Evolutionary conservation across 2,888 invertebrate species (phyloP).

Genomic region (Chrysotoxum bicinctum): DNA sequence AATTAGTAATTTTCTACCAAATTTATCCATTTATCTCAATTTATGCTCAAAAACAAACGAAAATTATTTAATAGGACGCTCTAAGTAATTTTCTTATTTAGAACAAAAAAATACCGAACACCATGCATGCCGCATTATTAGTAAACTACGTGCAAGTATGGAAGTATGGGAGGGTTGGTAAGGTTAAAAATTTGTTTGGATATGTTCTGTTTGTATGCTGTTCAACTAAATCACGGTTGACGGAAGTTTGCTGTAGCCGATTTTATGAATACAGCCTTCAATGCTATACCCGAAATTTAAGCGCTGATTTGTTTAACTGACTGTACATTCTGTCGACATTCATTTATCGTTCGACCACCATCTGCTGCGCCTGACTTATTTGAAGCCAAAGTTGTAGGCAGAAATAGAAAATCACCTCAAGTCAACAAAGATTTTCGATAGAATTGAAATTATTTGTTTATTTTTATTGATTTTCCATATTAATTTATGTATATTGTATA

Average conservation of each 20-base stretch:
- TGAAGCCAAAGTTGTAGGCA: not conserved
- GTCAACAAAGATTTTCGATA: not conserved
- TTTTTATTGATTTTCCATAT: constrained; percentile 13
- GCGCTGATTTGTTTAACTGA: constrained; percentile 7
- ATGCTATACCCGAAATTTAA: not conserved
- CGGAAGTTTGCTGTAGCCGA: not conserved
- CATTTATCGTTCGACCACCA: not conserved
- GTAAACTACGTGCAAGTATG: not conserved
- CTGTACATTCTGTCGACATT: not conserved
- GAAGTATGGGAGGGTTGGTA: not conserved
- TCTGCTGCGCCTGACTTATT: constrained; percentile 8
- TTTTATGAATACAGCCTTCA: constrained; percentile 20
- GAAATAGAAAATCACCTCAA: not conserved
- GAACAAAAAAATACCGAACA: not conserved
- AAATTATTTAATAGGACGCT: not conserved
- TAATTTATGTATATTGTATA: too few relatives aligned
- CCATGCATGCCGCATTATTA: not conserved
- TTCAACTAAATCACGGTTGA: not conserved
- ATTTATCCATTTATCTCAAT: not conserved
- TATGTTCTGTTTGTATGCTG: not conserved
- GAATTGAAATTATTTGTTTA: not conserved
- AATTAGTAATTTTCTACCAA: not conserved
- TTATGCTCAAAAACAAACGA: constrained; percentile 1
- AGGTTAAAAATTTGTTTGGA: not conserved
- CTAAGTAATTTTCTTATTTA: constrained; percentile 14